These are phyloP conservation scores for Dasypogon diadema DNA, from an alignment of 2,888 invertebrate species.

Conservation along the genomic window DNA sequence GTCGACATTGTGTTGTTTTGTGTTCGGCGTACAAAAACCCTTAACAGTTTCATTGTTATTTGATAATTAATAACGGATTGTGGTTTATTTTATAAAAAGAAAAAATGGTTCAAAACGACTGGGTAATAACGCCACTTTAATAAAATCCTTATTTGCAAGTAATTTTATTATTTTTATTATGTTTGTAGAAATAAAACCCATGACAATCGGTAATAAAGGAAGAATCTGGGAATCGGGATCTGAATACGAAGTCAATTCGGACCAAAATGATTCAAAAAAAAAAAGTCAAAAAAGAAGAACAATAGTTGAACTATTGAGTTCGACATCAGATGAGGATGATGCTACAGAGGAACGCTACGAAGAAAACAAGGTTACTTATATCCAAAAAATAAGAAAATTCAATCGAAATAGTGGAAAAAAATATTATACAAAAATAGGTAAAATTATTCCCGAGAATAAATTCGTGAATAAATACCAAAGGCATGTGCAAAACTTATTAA, in stretches of 20 bases:
- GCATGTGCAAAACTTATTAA: not conserved
- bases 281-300: not conserved
- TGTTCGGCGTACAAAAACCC: no score
- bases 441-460: not conserved
- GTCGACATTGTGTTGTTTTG: no score
- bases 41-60: no score
- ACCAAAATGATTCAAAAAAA: not conserved
- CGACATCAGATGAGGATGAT: not conserved
- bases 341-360: not conserved
- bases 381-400: not conserved
- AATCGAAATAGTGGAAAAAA: not conserved
- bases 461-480: not conserved
- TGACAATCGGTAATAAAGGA: not conserved
- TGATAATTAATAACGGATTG: no score
- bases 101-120: no score
- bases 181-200: not conserved
- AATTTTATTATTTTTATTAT: no score
- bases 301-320: constrained; percentile 5
- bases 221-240: not conserved
- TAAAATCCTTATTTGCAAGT: no score
- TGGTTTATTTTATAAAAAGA: no score
- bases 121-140: no score
- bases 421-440: not conserved
- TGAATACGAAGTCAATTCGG: not conserved
- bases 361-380: not conserved